Evolutionary conservation across 2,797 vertebrate genomes (phyloP).

Genomic region (Chelon auratus): DNA sequence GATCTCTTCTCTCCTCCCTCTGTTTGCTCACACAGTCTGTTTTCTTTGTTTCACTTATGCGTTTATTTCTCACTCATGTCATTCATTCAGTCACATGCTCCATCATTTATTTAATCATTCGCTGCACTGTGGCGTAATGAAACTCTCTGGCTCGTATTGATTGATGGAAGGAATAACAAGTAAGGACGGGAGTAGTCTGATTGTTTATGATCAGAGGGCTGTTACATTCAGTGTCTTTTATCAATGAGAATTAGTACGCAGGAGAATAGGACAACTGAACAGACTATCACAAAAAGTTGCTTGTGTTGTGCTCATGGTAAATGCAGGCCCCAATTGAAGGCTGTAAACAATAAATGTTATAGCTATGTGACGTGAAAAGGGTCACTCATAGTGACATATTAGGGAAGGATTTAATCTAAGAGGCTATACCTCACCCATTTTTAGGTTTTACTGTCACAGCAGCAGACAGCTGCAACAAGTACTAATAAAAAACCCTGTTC

Average conservation of each 20-base stretch:
- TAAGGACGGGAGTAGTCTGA: slow-evolving; percentile 22
- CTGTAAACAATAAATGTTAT: background rate
- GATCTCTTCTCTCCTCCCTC: slow-evolving; percentile 68
- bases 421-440: background rate
- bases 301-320: background rate
- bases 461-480: background rate
- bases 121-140: slow-evolving; percentile 39
- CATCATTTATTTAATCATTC: slow-evolving; percentile 65
- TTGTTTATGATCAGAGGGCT: slow-evolving; percentile 32
- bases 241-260: slow-evolving; percentile 5
- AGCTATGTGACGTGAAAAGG: background rate
- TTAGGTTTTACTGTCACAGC: background rate
- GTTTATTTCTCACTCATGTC: slow-evolving; percentile 54
- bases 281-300: slow-evolving; percentile 19
- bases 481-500: background rate
- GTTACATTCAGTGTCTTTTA: slow-evolving; percentile 5
- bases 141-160: slow-evolving; percentile 55
- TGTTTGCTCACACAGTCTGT: slow-evolving; percentile 57
- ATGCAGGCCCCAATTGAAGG: too few relatives aligned
- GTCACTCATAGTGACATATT: background rate
- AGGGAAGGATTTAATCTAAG: too few relatives aligned
- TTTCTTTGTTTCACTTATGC: slow-evolving; percentile 58
- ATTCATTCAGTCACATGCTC: slow-evolving; percentile 54
- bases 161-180: slow-evolving; percentile 54
- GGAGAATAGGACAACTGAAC: slow-evolving; percentile 20